These are phyloP conservation scores for Cantharis lateralis DNA, from an alignment of 2,888 invertebrate species.

Conservation along the genomic window DNA sequence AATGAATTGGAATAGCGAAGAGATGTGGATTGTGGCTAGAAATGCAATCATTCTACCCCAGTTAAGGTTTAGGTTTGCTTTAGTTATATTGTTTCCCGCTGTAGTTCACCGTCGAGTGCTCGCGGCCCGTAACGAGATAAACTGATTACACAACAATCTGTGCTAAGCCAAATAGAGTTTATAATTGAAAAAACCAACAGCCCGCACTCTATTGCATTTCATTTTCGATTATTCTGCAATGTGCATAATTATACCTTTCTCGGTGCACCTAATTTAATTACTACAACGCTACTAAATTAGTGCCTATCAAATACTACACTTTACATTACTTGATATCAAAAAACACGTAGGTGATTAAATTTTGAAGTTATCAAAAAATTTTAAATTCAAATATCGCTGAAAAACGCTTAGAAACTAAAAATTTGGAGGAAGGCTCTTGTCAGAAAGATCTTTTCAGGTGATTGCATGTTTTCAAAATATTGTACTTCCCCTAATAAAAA, in stretches of 20 bases:
- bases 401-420: background rate
- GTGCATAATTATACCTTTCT: conserved; percentile 26
- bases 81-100: conserved; percentile 58
- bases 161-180: conserved; percentile 60
- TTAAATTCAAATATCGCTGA: background rate
- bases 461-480: too few relatives aligned
- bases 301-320: background rate
- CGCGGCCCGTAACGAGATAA: conserved; percentile 57
- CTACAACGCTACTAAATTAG: background rate
- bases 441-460: too few relatives aligned
- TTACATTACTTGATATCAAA: background rate
- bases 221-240: conserved; percentile 33
- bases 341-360: background rate
- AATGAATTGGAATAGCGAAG: conserved; percentile 38
- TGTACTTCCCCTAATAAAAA: too few relatives aligned
- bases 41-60: conserved; percentile 60
- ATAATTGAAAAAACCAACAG: conserved; percentile 58
- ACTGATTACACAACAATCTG: conserved; percentile 60
- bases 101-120: conserved; percentile 57
- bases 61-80: conserved; percentile 59
- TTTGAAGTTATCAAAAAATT: background rate
- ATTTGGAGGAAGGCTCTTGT: too few relatives aligned
- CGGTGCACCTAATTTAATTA: conserved; percentile 23
- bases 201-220: conserved; percentile 38
- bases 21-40: conserved; percentile 44